These are phyloP conservation scores for Bombus ignitus DNA, from an alignment of 1,140 invertebrate species.

Conservation along the genomic window DNA sequence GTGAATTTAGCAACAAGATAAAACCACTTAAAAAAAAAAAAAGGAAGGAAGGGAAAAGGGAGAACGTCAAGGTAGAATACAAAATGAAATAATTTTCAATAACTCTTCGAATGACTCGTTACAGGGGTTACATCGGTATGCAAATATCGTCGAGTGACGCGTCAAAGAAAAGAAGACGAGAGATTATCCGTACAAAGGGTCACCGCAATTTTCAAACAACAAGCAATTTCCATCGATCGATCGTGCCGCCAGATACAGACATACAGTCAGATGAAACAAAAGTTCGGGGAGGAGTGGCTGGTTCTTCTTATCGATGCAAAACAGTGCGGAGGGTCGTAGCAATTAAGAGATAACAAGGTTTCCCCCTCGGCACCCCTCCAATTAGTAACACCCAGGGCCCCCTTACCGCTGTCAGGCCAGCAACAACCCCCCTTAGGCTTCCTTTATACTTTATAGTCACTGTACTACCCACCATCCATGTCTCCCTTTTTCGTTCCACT, in stretches of 20 bases:
- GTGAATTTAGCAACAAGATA: not conserved
- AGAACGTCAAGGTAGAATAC: not conserved
- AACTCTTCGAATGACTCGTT: not conserved
- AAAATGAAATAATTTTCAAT: not conserved
- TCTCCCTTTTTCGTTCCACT: constrained; percentile 6
- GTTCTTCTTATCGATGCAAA: constrained; percentile 81
- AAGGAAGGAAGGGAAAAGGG: too few species aligned
- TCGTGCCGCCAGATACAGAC: constrained; percentile 1
- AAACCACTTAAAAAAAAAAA: not conserved
- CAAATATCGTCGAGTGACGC: not conserved
- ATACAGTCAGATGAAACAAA: constrained; percentile 41
- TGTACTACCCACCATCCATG: constrained; percentile 35
- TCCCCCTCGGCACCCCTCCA: constrained; percentile 80
- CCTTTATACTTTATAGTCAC: constrained; percentile 48
- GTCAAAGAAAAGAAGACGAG: constrained; percentile 6
- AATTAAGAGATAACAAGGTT: constrained; percentile 84
- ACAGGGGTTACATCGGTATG: not conserved
- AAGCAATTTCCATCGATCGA: constrained; percentile 36
- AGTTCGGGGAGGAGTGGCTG: constrained; percentile 38
- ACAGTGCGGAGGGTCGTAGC: constrained; percentile 81
- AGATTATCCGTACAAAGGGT: constrained; percentile 3
- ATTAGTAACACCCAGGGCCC: constrained; percentile 80
- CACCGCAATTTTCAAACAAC: not conserved
- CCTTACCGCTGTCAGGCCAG: constrained; percentile 38
- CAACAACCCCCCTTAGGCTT: constrained; percentile 58